These are phyloP conservation scores for Albula goreensis DNA, from an alignment of 2,113 vertebrate genomes.

Conservation along the genomic window DNA sequence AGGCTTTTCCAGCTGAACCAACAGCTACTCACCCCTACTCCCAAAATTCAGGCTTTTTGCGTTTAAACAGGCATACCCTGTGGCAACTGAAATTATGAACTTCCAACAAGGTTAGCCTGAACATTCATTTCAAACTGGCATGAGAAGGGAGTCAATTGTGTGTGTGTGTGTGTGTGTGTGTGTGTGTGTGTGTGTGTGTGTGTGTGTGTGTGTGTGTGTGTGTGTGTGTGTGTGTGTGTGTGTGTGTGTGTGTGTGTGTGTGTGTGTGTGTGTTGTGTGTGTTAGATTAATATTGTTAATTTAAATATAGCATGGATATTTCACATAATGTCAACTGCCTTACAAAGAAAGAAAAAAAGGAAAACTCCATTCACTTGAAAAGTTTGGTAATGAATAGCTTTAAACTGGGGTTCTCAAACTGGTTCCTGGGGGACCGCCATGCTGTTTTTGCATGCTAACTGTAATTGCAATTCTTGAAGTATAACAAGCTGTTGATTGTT, in stretches of 20 bases:
- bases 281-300: background rate
- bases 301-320: background rate
- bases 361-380: too few species aligned
- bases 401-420: too few species aligned
- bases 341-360: too few species aligned
- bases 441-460: too few species aligned
- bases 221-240: background rate
- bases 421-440: too few species aligned
- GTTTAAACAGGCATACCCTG: background rate
- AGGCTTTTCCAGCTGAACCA: slow-evolving; percentile 16
- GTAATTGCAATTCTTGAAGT: too few species aligned
- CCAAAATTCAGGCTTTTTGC: background rate
- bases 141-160: background rate
- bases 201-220: background rate
- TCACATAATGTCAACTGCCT: too few species aligned
- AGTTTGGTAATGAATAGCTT: too few species aligned
- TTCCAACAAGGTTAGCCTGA: background rate
- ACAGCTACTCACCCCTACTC: background rate
- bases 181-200: background rate
- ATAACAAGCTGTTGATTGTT: too few species aligned
- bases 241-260: background rate
- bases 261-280: background rate
- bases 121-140: background rate
- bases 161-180: background rate
- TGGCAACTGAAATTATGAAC: background rate